Evolutionary conservation across 64 coral and sea anemone species (phyloP), one percentile per base, ranked within the genome.

Genomic region (Pocillopora damicornis): DNA sequence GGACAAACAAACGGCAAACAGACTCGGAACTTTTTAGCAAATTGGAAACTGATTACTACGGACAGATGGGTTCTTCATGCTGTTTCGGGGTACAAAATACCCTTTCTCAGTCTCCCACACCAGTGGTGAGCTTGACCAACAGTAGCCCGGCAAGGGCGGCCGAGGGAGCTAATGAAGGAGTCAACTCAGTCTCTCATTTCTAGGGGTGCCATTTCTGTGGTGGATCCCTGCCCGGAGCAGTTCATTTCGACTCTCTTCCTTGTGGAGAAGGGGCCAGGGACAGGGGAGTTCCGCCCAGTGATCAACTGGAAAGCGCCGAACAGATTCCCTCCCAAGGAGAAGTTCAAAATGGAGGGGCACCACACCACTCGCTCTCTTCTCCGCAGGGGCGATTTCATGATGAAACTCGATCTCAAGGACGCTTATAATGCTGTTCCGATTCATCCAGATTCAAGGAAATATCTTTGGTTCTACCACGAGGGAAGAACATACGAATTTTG

Each of bases 221-320:
- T 87, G 65, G 11, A 73, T 81, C 85, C 75, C 10, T 75, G 74
- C 14, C 65, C 81, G 42, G 60, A 91, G 15, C 89, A 90, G 38
- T 90, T 86, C 61, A 73, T 91, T 66, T 91, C 74, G 13, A 87
- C 63, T 15, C 76, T 92, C 38, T 92, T 82, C 63, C 91, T 88
- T 25, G 85, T 92, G 61, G 90, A 92, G 73, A 92, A 92, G 71
- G 61, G 20, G 2, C 35, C 15, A 5, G 82, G 89, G 17, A 34
- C 60, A 26, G 84, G 59, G 23, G 90, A 92, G 72, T 79, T 76
- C 61, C 91, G 85, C 37, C 91, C 85, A 1, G 67, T 82, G 30
- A 81, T 92, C 74, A 92, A 88, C 34, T 30, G 82, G 25, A 80
- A 80, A 77, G 76, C 86, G 16, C 30, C 80, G 11, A 92, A 92